These are phyloP conservation scores for Caenorhabditis afra DNA, from an alignment of 2,888 invertebrate species.

Conservation along the genomic window DNA sequence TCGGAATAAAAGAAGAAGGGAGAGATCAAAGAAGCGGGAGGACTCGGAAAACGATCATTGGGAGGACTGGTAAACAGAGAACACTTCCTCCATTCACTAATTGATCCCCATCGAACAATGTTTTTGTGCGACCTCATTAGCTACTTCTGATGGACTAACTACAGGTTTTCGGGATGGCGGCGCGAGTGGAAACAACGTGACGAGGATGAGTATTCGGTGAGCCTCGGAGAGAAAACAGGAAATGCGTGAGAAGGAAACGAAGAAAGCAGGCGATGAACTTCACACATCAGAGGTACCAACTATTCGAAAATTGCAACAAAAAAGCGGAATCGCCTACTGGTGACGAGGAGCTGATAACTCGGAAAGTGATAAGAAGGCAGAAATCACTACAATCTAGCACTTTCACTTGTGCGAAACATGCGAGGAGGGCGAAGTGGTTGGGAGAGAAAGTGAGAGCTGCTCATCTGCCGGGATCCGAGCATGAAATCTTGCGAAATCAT, in stretches of 20 bases:
- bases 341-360: not conserved
- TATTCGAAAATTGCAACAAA: not conserved
- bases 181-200: too few relatives aligned
- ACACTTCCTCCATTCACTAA: not conserved
- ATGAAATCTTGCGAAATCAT: slow-evolving; percentile 33
- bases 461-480: not conserved
- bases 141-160: too few relatives aligned
- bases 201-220: too few relatives aligned
- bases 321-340: not conserved
- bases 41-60: slow-evolving; percentile 21
- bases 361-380: not conserved
- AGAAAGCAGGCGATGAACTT: too few relatives aligned
- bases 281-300: not conserved
- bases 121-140: too few relatives aligned
- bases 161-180: too few relatives aligned
- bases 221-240: not conserved
- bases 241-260: not conserved
- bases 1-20: not conserved
- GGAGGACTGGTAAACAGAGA: too few relatives aligned
- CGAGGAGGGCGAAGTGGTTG: slow-evolving; percentile 1
- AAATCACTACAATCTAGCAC: slow-evolving; percentile 33
- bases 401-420: slow-evolving; percentile 25
- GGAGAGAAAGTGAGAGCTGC: too few relatives aligned
- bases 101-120: not conserved
- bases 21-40: not conserved